Evolutionary conservation across 2,113 vertebrate species (phyloP).

Genomic region (Malurus alboscapulatus): DNA sequence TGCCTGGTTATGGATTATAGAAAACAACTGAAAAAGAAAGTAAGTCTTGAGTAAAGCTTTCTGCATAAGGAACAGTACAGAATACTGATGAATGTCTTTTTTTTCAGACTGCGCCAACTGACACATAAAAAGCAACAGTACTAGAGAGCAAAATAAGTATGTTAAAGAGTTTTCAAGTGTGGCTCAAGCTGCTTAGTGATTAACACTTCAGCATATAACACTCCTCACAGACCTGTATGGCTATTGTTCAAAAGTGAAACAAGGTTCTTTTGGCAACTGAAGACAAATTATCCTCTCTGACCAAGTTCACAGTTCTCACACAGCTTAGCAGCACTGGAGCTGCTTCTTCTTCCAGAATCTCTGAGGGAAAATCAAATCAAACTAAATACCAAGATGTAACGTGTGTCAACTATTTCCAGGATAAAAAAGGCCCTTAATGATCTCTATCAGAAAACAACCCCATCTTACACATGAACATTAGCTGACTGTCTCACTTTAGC

Average conservation of each 20-base stretch:
- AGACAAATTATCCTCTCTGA: constrained; percentile 61
- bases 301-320: constrained; percentile 71
- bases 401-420: constrained; percentile 26
- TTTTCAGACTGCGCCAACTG: constrained; percentile 67
- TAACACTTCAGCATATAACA: constrained; percentile 68
- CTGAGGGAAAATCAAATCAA: not conserved
- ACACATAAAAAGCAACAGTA: constrained; percentile 64
- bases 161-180: constrained; percentile 70
- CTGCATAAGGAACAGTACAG: constrained; percentile 35
- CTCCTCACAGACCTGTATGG: constrained; percentile 47
- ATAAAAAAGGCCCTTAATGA: not conserved
- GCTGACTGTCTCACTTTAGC: not conserved
- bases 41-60: constrained; percentile 52
- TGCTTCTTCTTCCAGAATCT: not conserved
- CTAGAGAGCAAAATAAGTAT: constrained; percentile 67
- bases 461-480: not conserved
- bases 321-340: constrained; percentile 45
- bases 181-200: constrained; percentile 75
- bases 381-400: constrained; percentile 2
- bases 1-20: constrained; percentile 44
- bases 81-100: constrained; percentile 76
- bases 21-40: constrained; percentile 53
- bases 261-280: constrained; percentile 65
- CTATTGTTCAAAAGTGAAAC: constrained; percentile 72
- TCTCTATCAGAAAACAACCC: not conserved